These are phyloP conservation scores for Erpetoichthys calabaricus DNA, from an alignment of 2,797 vertebrate species.

Conservation along the genomic window DNA sequence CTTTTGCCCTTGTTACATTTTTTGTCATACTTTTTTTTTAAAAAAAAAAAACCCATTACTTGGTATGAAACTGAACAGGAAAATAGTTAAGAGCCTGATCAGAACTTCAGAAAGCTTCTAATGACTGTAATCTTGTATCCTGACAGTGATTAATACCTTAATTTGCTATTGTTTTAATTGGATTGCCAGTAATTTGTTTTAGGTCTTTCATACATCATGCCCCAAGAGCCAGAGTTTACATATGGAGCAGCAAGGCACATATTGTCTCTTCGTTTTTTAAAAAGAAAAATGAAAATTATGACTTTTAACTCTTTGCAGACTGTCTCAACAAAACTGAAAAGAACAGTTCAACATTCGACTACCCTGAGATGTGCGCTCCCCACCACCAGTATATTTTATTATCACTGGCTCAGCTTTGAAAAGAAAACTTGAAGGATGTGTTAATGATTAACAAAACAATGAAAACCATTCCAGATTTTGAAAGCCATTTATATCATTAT, in stretches of 20 bases:
- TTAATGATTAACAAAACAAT: too few relatives aligned
- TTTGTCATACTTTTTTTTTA: background rate
- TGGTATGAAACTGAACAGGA: constrained; percentile 17
- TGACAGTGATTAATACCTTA: constrained; percentile 67
- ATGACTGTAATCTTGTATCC: constrained; percentile 50
- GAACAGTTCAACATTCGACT: too few relatives aligned
- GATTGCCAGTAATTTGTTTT: constrained; percentile 54
- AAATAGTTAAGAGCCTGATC: constrained; percentile 22
- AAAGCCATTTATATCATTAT: too few relatives aligned
- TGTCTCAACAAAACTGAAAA: too few relatives aligned
- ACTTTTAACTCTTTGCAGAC: too few relatives aligned
- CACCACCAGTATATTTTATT: too few relatives aligned
- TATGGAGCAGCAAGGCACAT: background rate
- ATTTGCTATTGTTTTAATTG: constrained; percentile 68
- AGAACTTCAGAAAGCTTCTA: constrained; percentile 37
- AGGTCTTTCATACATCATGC: constrained; percentile 34
- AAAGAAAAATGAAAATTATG: background rate
- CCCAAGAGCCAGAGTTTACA: constrained; percentile 7
- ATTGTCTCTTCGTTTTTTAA: background rate
- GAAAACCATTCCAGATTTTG: too few relatives aligned
- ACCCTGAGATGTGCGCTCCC: too few relatives aligned
- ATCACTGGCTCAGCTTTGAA: too few relatives aligned
- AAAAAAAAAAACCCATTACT: background rate
- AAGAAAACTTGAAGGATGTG: too few relatives aligned
- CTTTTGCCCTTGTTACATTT: constrained; percentile 17